These are phyloP conservation scores for Ypsolopha scabrella DNA, from an alignment of 2,888 invertebrate genomes.

Conservation along the genomic window DNA sequence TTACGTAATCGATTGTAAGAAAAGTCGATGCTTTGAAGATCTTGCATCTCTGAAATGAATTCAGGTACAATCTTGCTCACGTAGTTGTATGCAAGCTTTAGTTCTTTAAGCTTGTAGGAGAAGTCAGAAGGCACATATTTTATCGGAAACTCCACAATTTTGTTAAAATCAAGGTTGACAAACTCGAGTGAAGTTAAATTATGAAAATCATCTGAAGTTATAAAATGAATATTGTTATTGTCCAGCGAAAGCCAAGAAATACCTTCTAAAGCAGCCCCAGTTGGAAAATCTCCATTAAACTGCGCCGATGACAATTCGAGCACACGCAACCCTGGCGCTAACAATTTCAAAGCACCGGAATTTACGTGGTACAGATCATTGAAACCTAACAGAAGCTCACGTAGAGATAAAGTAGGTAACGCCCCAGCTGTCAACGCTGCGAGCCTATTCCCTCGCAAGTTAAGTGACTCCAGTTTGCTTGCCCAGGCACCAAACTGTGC, in stretches of 20 bases:
- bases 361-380: constrained; percentile 84
- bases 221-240: constrained; percentile 80
- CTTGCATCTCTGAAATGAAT: constrained; percentile 65
- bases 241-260: constrained; percentile 85
- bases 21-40: constrained; percentile 63
- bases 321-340: constrained; percentile 73
- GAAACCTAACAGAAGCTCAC: constrained; percentile 87
- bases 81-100: constrained; percentile 84
- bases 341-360: constrained; percentile 76
- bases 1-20: constrained; percentile 80
- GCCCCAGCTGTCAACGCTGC: constrained; percentile 72
- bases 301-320: constrained; percentile 85
- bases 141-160: constrained; percentile 76
- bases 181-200: constrained; percentile 77
- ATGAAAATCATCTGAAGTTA: too few species aligned
- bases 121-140: constrained; percentile 34
- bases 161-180: constrained; percentile 86
- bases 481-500: constrained; percentile 81
- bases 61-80: constrained; percentile 73
- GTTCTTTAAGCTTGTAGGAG: constrained; percentile 78
- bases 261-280: constrained; percentile 73
- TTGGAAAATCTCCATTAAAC: constrained; percentile 77
- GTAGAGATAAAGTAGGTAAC: constrained; percentile 78
- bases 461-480: constrained; percentile 76
- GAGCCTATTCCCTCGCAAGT: constrained; percentile 82